Evolutionary conservation across 2,888 invertebrate genomes (phyloP), one percentile per base, ranked within the genome.

Genomic region (Tipula confusa): DNA sequence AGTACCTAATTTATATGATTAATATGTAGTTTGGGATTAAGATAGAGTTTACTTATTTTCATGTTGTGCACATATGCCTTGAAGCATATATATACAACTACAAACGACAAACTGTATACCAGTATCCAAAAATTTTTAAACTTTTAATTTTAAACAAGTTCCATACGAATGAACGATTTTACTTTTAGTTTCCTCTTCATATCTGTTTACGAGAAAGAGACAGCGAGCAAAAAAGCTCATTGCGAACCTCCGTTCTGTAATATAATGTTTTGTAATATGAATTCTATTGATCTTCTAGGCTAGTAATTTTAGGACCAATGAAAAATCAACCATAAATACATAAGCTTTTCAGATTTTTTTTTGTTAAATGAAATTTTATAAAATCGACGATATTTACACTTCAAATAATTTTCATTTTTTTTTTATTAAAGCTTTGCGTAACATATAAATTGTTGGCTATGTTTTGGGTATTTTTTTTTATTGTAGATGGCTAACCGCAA

Each of bases 261-360:
- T 38, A 3, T 64, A 24, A 24, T 64, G 6, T 64, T 24, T 64
- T 64, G 24, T 64, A 24, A 9, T 64, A 64, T 64, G 64, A 64
- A 24, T 64, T 24, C 64, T 64, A 64, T 64, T 64, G 64, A 64
- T 64, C 64, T 64, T 64, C 64, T 64, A 64, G 64, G 64, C 64
- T 64, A 64, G 64, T 64, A 64, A 24, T 64, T 64, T 64, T 64
- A 64, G 64, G 64, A 24, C 64, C 64, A 64, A 24, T 24, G 64
- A 24, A 64, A 24, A 24, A 64, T 64, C 24, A 24, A 2, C 64
- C 64, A 24, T 64, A 64, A 64, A 64, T 64, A 64, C 18, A 64
- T 11, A 2, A 64, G 13, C 24, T 64, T 64, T 64, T 64, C 64
- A 0, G 18, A 24, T 64, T 24, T 64, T 24, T 64, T 18, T 24